Percentiles rank a stretch among this genome's conserved stretches.
These are phyloP conservation scores for Cylas formicarius DNA, from an alignment of 1,140 invertebrate species.

Conservation along the genomic window DNA sequence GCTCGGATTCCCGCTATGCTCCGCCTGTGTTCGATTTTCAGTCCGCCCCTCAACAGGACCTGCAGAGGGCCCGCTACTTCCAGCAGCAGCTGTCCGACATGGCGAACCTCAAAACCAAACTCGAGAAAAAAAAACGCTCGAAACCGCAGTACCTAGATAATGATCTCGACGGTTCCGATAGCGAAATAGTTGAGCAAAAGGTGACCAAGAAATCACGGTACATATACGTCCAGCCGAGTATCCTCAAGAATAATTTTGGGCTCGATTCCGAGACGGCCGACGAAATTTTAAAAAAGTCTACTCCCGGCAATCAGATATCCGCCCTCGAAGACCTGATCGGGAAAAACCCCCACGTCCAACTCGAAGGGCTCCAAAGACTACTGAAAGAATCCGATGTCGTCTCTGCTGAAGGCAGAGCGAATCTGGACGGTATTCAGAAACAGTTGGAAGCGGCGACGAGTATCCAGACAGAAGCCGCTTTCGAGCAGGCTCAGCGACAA, in stretches of 20 bases:
- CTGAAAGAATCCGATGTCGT: conserved; percentile 17
- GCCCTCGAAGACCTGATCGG: conserved; percentile 27
- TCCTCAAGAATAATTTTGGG: conserved; percentile 14
- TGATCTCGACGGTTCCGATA: conserved; percentile 3
- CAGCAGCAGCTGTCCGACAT: conserved; percentile 28
- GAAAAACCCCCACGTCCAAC: conserved; percentile 25
- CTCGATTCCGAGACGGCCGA: conserved; percentile 1
- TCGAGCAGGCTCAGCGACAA: conserved; percentile 29
- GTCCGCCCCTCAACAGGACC: conserved; percentile 26
- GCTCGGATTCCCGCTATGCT: too few species aligned
- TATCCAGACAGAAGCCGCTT: conserved; percentile 18
- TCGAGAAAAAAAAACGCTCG: neutral
- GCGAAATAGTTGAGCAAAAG: conserved; percentile 2
- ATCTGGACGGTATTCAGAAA: conserved; percentile 18
- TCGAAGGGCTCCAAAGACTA: conserved; percentile 30
- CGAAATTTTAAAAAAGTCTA: conserved; percentile 4
- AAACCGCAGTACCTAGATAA: neutral
- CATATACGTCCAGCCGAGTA: conserved; percentile 14
- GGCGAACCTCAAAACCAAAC: conserved; percentile 1
- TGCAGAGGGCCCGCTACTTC: conserved; percentile 23
- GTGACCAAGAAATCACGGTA: neutral
- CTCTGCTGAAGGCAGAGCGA: conserved; percentile 6
- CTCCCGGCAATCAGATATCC: conserved; percentile 10
- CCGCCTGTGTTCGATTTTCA: conserved; percentile 22
- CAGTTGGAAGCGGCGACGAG: conserved; percentile 29